Evolutionary conservation across 2,113 vertebrate species (phyloP).

Genomic region (Hemichromis elongatus): DNA sequence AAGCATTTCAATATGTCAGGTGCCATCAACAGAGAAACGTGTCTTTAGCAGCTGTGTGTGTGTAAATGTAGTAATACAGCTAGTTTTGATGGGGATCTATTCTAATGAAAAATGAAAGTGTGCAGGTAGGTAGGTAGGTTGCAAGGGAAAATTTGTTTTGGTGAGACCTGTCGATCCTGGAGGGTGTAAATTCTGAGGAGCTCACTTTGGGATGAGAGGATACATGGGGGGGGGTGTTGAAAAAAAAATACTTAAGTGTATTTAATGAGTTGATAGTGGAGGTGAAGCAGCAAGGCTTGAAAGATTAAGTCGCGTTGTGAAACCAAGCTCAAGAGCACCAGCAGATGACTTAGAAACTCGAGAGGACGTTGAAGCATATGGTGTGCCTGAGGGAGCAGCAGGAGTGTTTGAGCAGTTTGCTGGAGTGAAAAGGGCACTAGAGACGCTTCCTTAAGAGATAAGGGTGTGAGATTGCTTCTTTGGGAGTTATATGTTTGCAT

Average conservation of each 20-base stretch:
- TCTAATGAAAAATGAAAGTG: not conserved
- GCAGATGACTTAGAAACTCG: not conserved
- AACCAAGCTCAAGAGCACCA: not conserved
- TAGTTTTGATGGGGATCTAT: not conserved
- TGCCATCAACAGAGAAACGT: slow-evolving; percentile 5
- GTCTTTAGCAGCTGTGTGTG: not conserved
- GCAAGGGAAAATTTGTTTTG: not conserved
- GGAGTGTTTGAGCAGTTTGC: not conserved
- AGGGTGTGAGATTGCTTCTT: not conserved
- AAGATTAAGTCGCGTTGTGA: not conserved
- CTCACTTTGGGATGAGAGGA: not conserved
- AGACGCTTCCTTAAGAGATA: not conserved
- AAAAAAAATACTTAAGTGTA: slow-evolving; percentile 10
- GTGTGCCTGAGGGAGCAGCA: not conserved
- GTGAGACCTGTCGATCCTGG: not conserved
- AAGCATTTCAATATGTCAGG: slow-evolving; percentile 32
- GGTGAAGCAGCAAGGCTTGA: not conserved
- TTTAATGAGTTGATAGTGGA: not conserved
- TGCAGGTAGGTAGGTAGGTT: not conserved
- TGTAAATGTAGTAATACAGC: not conserved
- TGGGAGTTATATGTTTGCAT: not conserved
- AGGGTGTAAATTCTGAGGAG: not conserved
- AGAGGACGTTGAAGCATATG: not conserved
- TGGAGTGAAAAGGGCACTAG: not conserved
- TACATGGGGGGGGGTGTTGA: not conserved